Evolutionary conservation across 2,888 invertebrate genomes (phyloP).

Genomic region (Polyommatus icarus): DNA sequence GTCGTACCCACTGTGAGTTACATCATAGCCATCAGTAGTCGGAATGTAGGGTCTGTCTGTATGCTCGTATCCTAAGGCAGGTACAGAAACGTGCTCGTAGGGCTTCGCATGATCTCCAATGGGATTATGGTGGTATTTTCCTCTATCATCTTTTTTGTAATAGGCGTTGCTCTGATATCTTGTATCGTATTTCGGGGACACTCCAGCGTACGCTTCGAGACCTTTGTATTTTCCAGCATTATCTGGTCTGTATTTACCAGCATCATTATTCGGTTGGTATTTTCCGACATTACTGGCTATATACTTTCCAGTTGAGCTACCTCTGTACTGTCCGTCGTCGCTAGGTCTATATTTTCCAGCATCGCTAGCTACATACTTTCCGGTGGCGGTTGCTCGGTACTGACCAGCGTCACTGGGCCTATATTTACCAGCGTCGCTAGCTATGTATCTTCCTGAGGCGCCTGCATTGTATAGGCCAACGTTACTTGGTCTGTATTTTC

Average conservation of each 20-base stretch:
- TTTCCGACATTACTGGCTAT: conserved; percentile 23
- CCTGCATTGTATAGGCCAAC: conserved; percentile 18
- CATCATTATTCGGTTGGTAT: conserved; percentile 4
- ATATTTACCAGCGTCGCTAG: conserved; percentile 41
- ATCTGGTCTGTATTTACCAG: conserved; percentile 18
- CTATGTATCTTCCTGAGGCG: conserved; percentile 34
- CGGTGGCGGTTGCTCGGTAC: conserved; percentile 14
- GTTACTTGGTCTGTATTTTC: conserved; percentile 26
- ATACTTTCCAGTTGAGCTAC: conserved; percentile 34
- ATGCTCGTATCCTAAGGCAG: conserved; percentile 63
- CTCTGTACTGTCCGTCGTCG: conserved; percentile 23
- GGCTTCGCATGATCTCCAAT: conserved; percentile 70
- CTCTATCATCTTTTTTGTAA: conserved; percentile 56
- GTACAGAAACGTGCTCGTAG: conserved; percentile 65
- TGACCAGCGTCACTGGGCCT: conserved; percentile 35
- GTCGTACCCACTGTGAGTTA: conserved; percentile 41
- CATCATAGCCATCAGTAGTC: conserved; percentile 7
- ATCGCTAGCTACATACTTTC: conserved; percentile 24
- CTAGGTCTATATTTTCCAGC: conserved; percentile 24
- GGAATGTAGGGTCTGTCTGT: conserved; percentile 44
- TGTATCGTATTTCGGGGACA: conserved; percentile 38
- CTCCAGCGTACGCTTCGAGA: conserved; percentile 35
- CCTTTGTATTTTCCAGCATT: conserved; percentile 23
- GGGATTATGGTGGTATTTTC: conserved; percentile 73
- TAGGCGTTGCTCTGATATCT: conserved; percentile 42